Evolutionary conservation across 2,888 invertebrate genomes (phyloP), one percentile per base, ranked within the genome.

Genomic region (Prenolepis imparis): DNA sequence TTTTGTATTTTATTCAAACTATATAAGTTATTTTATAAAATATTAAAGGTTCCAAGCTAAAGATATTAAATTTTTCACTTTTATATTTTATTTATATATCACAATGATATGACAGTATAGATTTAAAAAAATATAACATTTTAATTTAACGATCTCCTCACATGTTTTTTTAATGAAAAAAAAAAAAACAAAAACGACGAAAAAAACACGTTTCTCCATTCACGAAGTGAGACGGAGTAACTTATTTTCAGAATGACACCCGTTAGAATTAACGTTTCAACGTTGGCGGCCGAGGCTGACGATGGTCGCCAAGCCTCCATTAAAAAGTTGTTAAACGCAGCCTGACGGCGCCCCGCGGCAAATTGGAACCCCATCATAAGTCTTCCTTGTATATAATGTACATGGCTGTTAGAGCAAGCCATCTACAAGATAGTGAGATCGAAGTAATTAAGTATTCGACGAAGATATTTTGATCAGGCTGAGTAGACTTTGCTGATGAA

Each of bases 261-360:
- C 92, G 91, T 91, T 92, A 91, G 92, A 91, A 91, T 92, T 92
- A 92, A 89, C 89, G 91, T 92, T 92, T 87, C 92, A 89, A 90
- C 91, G 90, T 91, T 89, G 91, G 88, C 84, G 88, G 86, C 88
- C 81, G 90, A 90, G 91, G 90, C 91, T 90, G 91, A 91, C 91
- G 93, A 92, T 92, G 92, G 92, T 90, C 92, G 92, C 92, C 91
- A 91, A 92, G 92, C 92, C 92, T 93, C 94, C 93, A 94, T 94
- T 94, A 94, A 94, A 94, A 94, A 94, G 94, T 94, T 94, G 94
- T 94, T 94, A 94, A 94, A 94, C 94, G 94, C 93, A 93, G 93
- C 94, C 94, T 93, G 94, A 94, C 94, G 93, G 93, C 93, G 91
- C 94, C 94, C 93, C 92, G 93, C 93, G 94, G 94, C 94, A 94